Conservation (phyloP, 2,888 invertebrate species). For the Leptinotarsa haldemani region DNA sequence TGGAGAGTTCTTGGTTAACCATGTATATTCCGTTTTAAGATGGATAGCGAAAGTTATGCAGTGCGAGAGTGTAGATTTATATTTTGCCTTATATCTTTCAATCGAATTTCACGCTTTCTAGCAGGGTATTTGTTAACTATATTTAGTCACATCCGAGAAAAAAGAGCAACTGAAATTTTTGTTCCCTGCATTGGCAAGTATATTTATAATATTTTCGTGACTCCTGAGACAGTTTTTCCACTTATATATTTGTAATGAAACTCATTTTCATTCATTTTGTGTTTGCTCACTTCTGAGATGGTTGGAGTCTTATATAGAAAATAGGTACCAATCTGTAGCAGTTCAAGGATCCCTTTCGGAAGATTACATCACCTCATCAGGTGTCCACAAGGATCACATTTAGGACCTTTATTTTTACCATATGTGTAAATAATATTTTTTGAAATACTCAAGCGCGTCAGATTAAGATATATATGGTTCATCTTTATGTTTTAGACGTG, state of each 20-base stretch:
- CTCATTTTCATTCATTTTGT: no score
- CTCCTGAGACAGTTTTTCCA: not conserved
- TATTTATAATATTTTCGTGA: not conserved
- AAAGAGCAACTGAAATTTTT: not conserved
- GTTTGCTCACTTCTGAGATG: no score
- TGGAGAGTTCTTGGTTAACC: not conserved
- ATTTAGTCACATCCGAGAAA: not conserved
- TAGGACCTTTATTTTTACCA: no score
- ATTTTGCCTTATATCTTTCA: not conserved
- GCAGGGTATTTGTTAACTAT: not conserved
- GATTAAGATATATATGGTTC: no score
- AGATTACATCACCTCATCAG: no score
- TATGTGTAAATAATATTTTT: no score
- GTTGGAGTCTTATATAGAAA: no score
- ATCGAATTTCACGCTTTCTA: slow-evolving; percentile 12
- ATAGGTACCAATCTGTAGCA: no score
- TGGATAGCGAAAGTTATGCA: slow-evolving; percentile 4
- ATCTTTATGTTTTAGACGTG: no score
- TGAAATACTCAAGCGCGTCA: no score
- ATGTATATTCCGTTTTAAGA: not conserved
- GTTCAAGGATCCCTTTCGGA: no score
- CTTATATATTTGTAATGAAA: not conserved
- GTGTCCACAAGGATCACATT: no score
- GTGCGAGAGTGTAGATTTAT: not conserved
- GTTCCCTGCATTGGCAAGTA: not conserved